Percentiles rank a stretch among this genome's conserved stretches.
phyloP scores from a whole-genome alignment of 2,888 invertebrate species.

The Cheilosia vulpina region DNA sequence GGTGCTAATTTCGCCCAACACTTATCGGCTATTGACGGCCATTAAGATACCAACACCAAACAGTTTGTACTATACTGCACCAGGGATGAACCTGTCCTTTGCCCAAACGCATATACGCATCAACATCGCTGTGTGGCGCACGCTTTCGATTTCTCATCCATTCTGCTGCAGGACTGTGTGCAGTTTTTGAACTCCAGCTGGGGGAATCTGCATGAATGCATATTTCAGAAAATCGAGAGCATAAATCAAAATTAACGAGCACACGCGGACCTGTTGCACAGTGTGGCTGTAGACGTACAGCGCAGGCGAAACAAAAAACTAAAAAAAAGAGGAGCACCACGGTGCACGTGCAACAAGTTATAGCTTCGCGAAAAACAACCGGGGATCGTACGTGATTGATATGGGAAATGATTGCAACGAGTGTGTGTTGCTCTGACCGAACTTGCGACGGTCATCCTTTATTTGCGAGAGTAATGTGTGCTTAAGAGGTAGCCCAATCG shows the following conservation, averaged over 20 bases:
- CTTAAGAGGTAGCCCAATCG: constrained; percentile 55
- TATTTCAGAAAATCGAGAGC: constrained; percentile 69
- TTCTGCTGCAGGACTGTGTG: constrained; percentile 7
- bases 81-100: constrained; percentile 62
- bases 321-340: constrained; percentile 20
- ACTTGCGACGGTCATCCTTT: constrained; percentile 9
- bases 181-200: constrained; percentile 61
- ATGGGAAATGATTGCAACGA: constrained; percentile 58
- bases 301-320: neutral
- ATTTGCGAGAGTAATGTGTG: constrained; percentile 47
- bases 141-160: constrained; percentile 71
- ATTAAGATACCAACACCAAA: constrained; percentile 52
- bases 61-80: constrained; percentile 16
- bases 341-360: constrained; percentile 62
- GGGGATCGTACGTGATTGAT: constrained; percentile 71
- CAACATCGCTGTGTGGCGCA: constrained; percentile 57
- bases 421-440: neutral
- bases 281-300: neutral
- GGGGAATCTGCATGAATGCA: constrained; percentile 70
- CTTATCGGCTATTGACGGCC: constrained; percentile 60
- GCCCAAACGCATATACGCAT: constrained; percentile 13
- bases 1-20: constrained; percentile 56
- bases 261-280: constrained; percentile 71
- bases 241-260: constrained; percentile 74
- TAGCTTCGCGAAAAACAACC: constrained; percentile 41